These are phyloP conservation scores for Ptiloglossa arizonensis DNA, from an alignment of 1,140 invertebrate species.

Conservation along the genomic window DNA sequence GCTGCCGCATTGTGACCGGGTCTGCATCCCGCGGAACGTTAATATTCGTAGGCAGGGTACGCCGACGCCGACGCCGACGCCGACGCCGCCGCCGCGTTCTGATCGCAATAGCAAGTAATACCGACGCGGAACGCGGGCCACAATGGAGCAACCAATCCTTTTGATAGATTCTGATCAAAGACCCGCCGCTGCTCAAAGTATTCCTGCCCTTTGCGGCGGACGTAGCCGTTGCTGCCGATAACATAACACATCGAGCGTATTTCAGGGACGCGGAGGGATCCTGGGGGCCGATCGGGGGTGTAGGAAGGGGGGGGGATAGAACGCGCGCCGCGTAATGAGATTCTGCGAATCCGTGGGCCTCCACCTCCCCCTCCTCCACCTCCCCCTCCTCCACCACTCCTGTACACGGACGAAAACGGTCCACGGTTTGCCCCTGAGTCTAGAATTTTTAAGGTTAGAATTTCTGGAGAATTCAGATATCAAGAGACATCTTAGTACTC, in stretches of 20 bases:
- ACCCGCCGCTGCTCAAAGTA: conserved; percentile 55
- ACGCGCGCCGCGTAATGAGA: conserved; percentile 10
- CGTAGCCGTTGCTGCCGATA: conserved; percentile 34
- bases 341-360: conserved; percentile 10
- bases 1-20: conserved; percentile 52
- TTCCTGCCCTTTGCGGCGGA: conserved; percentile 42
- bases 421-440: too few relatives aligned
- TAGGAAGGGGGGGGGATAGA: not conserved
- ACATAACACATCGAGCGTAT: conserved; percentile 57
- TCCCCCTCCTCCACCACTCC: too few relatives aligned
- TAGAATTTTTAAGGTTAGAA: too few relatives aligned
- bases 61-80: not conserved
- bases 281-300: not conserved
- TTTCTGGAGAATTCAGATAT: too few relatives aligned
- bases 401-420: too few relatives aligned
- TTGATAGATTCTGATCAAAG: conserved; percentile 69
- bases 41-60: conserved; percentile 42
- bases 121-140: conserved; percentile 57
- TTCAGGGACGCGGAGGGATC: not conserved
- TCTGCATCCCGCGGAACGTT: conserved; percentile 47
- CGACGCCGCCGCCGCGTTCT: conserved; percentile 5
- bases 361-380: too few relatives aligned
- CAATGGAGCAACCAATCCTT: conserved; percentile 68
- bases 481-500: too few relatives aligned
- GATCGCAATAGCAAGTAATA: conserved; percentile 60